phyloP scores from a whole-genome alignment of 2,888 invertebrate species.

The Rotaria socialis region DNA sequence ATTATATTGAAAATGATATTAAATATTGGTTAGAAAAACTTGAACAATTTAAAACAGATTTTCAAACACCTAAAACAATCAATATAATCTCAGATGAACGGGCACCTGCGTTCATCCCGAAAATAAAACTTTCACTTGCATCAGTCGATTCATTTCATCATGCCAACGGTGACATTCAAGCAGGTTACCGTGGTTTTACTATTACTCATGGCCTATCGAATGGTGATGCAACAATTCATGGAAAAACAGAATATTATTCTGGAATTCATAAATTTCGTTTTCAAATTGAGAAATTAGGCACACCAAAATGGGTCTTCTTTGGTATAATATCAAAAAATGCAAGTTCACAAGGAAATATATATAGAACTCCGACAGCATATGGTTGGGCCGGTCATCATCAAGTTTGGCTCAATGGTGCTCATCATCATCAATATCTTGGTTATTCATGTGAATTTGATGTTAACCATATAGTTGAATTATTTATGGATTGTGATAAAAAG shows the following conservation, averaged over 20 bases:
- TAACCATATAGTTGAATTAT: background rate
- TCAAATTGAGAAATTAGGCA: background rate
- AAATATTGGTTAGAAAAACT: background rate
- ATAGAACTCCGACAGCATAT: background rate
- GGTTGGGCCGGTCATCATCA: conserved; percentile 5
- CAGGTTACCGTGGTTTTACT: background rate
- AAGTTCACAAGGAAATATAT: background rate
- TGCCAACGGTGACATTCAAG: background rate
- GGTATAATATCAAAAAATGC: background rate
- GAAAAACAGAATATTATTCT: background rate
- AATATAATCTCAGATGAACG: background rate
- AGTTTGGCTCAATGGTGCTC: background rate
- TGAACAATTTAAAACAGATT: background rate
- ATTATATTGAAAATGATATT: background rate
- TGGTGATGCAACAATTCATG: background rate
- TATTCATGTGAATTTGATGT: background rate
- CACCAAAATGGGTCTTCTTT: background rate
- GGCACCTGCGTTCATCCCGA: background rate
- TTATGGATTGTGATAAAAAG: background rate
- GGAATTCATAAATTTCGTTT: background rate
- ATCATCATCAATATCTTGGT: background rate
- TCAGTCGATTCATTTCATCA: background rate
- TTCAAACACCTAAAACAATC: background rate
- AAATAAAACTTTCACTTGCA: background rate
- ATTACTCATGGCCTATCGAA: background rate